A percentile compares a stretch with the other conserved stretches of the same genome.
phyloP scores from a whole-genome alignment of 2,797 vertebrate species.

The Serranus cabrilla region DNA sequence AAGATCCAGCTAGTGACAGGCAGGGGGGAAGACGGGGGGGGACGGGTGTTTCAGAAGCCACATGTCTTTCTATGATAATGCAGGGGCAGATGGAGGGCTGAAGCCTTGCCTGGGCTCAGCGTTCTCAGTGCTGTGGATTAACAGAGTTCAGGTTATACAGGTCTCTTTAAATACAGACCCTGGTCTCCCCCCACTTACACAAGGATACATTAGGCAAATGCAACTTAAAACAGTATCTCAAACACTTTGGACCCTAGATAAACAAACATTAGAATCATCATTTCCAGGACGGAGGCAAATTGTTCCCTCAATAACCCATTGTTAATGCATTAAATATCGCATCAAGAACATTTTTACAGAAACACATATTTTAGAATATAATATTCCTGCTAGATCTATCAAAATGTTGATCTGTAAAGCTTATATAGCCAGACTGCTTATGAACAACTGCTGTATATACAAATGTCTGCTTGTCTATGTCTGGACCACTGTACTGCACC shows the following conservation, averaged over 20 bases:
- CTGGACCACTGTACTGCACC: too few species aligned
- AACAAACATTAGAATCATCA: conserved; percentile 18
- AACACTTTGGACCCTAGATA: conserved; percentile 31
- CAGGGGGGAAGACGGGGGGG: conserved; percentile 25
- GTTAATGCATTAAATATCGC: not conserved
- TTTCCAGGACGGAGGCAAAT: conserved; percentile 13
- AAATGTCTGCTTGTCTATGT: too few species aligned
- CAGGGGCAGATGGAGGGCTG: conserved; percentile 68
- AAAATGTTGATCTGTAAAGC: too few species aligned
- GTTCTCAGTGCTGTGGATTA: conserved; percentile 59
- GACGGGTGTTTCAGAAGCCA: conserved; percentile 45
- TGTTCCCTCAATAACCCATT: not conserved
- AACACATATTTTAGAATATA: not conserved
- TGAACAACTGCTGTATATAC: too few species aligned
- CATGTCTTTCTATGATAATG: conserved; percentile 69
- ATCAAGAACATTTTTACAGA: not conserved
- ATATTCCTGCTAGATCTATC: too few species aligned
- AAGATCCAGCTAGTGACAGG: conserved; percentile 30
- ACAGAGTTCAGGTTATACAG: conserved; percentile 57
- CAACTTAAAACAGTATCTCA: conserved; percentile 41
- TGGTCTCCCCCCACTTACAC: conserved; percentile 33
- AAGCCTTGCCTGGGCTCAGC: conserved; percentile 46
- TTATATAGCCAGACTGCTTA: too few species aligned
- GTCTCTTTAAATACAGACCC: conserved; percentile 39
- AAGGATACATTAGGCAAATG: conserved; percentile 40